Evolutionary conservation across 2,797 vertebrate species (phyloP).

Genomic region (Melanotaenia parkinsoni): DNA sequence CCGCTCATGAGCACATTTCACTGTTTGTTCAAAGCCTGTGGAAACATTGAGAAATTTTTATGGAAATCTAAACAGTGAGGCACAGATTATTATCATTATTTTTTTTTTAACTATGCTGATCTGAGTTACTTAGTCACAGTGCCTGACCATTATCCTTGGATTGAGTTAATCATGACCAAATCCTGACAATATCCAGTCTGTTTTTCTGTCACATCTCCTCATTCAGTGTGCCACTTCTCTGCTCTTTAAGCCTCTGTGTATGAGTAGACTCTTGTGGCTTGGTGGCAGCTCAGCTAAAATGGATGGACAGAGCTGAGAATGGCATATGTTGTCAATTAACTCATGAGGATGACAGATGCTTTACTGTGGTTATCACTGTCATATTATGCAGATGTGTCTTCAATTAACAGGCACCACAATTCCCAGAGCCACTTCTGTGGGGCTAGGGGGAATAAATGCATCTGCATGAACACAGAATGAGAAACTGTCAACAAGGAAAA

Average conservation of each 20-base stretch:
- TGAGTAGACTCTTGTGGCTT: constrained; percentile 56
- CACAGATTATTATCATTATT: too few relatives aligned
- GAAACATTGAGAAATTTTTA: constrained; percentile 1
- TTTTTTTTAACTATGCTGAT: background rate
- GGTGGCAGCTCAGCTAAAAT: constrained; percentile 65
- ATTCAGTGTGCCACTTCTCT: constrained; percentile 37
- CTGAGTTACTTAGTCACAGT: constrained; percentile 13
- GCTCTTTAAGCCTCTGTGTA: constrained; percentile 38
- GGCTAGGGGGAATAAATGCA: constrained; percentile 54
- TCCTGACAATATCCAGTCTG: constrained; percentile 44
- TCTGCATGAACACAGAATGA: constrained; percentile 48
- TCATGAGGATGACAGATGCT: constrained; percentile 72
- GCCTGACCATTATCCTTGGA: constrained; percentile 37
- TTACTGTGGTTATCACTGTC: constrained; percentile 73
- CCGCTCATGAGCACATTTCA: constrained; percentile 95
- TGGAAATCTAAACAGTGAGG: constrained; percentile 5
- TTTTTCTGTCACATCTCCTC: constrained; percentile 51
- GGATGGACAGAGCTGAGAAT: constrained; percentile 44
- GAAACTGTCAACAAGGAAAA: constrained; percentile 59
- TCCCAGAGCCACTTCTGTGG: constrained; percentile 46
- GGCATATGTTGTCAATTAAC: constrained; percentile 74
- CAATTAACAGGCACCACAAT: constrained; percentile 52
- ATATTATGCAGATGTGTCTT: constrained; percentile 62
- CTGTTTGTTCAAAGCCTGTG: constrained; percentile 84
- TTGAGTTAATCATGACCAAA: constrained; percentile 46